Evolutionary conservation across 2,797 vertebrate genomes (phyloP).

Genomic region (Anomalospiza imberbis): DNA sequence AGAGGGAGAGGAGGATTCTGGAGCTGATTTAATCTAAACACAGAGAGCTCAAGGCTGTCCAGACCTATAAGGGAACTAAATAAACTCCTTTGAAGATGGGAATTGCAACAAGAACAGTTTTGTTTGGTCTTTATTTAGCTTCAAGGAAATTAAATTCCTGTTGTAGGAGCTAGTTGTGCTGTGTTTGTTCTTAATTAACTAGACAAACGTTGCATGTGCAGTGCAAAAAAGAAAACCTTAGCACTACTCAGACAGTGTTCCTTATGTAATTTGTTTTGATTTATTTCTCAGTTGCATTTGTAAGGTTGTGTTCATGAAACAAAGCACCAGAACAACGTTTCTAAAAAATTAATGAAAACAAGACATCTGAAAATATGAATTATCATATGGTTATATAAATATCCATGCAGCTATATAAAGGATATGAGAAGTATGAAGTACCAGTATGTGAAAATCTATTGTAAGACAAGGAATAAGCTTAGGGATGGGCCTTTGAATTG

Average conservation of each 20-base stretch:
- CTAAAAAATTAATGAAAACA: background rate
- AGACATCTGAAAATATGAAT: background rate
- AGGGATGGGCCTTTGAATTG: background rate
- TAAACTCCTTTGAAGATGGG: slow-evolving; percentile 45
- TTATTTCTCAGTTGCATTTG: slow-evolving; percentile 17
- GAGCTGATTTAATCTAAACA: slow-evolving; percentile 49
- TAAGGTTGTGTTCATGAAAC: background rate
- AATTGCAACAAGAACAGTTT: background rate
- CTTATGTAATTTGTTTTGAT: slow-evolving; percentile 25
- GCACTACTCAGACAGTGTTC: background rate
- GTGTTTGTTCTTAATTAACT: slow-evolving; percentile 41
- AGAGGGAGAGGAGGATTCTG: slow-evolving; percentile 8
- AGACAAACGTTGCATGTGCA: background rate
- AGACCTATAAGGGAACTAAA: slow-evolving; percentile 46
- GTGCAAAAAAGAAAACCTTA: background rate
- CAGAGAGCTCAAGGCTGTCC: slow-evolving; percentile 31
- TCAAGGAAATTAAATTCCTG: slow-evolving; percentile 46
- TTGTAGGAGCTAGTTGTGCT: background rate
- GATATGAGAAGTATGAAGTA: background rate
- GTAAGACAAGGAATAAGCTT: background rate
- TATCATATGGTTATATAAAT: background rate
- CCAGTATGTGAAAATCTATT: background rate
- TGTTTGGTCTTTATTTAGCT: slow-evolving; percentile 58
- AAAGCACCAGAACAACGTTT: background rate
- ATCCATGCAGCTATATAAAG: background rate